Evolutionary conservation across 2,797 vertebrate genomes (phyloP).

Genomic region (Pantherophis alleghaniensis): DNA sequence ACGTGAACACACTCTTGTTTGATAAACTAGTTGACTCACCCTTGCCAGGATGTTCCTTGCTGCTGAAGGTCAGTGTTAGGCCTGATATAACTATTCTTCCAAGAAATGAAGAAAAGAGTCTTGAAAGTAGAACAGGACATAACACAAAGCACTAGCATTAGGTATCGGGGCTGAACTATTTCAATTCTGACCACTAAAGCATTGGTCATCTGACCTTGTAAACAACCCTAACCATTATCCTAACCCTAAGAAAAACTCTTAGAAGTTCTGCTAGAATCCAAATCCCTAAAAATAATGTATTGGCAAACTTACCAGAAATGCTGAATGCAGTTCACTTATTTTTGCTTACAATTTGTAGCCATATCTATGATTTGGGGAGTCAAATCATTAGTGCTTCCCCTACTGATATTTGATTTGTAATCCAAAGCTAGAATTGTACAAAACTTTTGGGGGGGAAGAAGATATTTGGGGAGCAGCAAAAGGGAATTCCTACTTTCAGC

Average conservation of each 20-base stretch:
- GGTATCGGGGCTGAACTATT: neutral
- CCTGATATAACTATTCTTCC: neutral
- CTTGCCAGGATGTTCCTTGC: neutral
- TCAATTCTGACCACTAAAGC: neutral
- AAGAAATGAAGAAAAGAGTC: neutral
- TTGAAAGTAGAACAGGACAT: neutral
- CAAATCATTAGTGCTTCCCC: neutral
- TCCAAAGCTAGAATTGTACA: neutral
- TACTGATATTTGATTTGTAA: neutral
- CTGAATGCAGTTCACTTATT: neutral
- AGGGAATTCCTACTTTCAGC: neutral
- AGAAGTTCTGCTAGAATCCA: neutral
- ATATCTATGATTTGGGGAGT: neutral
- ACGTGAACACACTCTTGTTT: neutral
- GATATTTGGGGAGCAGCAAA: neutral
- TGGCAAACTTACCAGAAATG: neutral
- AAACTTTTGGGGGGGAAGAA: neutral
- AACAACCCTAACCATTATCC: neutral
- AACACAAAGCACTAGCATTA: neutral
- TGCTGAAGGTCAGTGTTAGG: neutral
- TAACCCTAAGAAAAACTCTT: neutral
- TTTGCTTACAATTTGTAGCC: neutral
- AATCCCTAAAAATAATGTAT: neutral
- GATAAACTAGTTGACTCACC: neutral
- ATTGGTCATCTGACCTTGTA: neutral